phyloP scores from a whole-genome alignment of 2,797 vertebrate species.

The Trachops cirrhosus region DNA sequence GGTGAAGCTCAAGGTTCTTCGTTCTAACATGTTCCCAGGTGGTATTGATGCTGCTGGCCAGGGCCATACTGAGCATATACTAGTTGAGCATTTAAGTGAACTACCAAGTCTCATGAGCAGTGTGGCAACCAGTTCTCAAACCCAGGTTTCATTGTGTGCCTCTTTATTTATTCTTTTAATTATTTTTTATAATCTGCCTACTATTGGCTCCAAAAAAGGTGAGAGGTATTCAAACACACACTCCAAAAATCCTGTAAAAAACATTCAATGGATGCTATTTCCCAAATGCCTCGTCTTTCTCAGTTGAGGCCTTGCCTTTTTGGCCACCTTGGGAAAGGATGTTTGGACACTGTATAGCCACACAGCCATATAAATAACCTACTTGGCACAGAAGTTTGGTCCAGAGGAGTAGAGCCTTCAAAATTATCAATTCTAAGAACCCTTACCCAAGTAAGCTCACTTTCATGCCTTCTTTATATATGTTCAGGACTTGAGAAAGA shows the following conservation, averaged over 20 bases:
- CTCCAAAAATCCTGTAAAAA: neutral
- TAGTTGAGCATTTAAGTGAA: neutral
- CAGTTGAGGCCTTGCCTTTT: neutral
- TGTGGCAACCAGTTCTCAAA: neutral
- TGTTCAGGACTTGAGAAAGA: neutral
- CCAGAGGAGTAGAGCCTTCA: neutral
- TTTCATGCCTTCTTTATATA: neutral
- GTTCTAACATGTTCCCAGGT: neutral
- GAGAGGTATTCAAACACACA: neutral
- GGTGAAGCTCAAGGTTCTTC: neutral
- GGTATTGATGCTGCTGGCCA: neutral
- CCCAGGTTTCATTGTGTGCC: neutral
- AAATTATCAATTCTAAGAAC: neutral
- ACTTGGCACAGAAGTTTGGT: neutral
- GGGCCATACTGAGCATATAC: too few relatives aligned
- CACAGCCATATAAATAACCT: neutral
- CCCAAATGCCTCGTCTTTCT: neutral
- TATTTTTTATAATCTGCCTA: neutral
- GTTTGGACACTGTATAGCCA: neutral
- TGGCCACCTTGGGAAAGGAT: neutral
- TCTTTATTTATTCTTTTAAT: neutral
- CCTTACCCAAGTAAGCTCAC: neutral
- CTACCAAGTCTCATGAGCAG: neutral
- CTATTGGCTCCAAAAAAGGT: neutral
- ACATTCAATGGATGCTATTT: neutral